Conservation (phyloP, 2,888 invertebrate species). For the Leptinotarsa rubiginosa region DNA sequence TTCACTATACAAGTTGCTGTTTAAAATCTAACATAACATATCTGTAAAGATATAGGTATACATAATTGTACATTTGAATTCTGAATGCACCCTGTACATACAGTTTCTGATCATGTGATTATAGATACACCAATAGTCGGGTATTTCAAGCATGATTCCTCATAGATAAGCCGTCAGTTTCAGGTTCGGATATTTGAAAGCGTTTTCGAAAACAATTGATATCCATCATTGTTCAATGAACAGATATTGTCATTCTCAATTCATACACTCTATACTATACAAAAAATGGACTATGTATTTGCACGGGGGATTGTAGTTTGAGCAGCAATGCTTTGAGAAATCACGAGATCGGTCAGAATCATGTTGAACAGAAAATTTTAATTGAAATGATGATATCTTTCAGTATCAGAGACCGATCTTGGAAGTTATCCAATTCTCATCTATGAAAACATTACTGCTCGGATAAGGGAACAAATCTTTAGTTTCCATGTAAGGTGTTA, state of each 20-base stretch:
- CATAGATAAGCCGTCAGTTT: conserved; percentile 43
- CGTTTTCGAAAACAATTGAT: conserved; percentile 38
- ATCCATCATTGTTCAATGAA: conserved; percentile 27
- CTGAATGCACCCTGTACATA: background rate
- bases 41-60: too few species aligned
- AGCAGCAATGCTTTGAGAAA: background rate
- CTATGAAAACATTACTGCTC: background rate
- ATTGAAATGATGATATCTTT: too few species aligned
- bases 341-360: background rate
- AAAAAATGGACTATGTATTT: conserved; percentile 37
- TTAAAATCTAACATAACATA: background rate
- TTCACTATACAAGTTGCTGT: too few species aligned
- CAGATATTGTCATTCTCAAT: conserved; percentile 52
- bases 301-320: background rate
- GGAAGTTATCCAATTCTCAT: too few species aligned
- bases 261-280: conserved; percentile 45
- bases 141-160: background rate
- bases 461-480: background rate
- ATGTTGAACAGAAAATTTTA: too few species aligned
- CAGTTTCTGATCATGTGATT: background rate
- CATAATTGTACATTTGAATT: too few species aligned
- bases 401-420: too few species aligned
- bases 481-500: background rate
- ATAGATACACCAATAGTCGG: background rate
- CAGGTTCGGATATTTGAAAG: conserved; percentile 41